Evolutionary conservation across 2,797 vertebrate species (phyloP).

Genomic region (Gymnodraco acuticeps): DNA sequence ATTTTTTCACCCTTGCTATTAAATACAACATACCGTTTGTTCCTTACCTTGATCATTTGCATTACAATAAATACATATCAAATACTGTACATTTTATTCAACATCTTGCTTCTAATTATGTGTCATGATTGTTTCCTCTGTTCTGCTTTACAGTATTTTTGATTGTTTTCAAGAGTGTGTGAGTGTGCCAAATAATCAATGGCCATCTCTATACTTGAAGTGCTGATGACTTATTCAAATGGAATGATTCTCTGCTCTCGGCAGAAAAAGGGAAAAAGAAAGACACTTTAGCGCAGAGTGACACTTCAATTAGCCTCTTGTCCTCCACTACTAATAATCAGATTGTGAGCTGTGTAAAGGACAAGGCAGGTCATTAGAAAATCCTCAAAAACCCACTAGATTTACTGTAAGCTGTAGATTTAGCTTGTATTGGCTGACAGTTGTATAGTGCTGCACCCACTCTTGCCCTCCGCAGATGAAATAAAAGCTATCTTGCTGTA

Average conservation of each 20-base stretch:
- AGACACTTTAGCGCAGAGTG: constrained; percentile 77
- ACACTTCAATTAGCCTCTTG: constrained; percentile 86
- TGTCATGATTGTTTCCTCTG: background rate
- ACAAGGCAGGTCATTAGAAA: constrained; percentile 82
- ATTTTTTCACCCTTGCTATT: too few species aligned
- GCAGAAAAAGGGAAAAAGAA: constrained; percentile 55
- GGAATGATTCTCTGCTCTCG: constrained; percentile 61
- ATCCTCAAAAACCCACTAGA: constrained; percentile 68
- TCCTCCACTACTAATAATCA: constrained; percentile 81
- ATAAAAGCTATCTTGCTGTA: constrained; percentile 74
- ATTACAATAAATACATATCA: background rate
- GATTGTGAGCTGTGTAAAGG: constrained; percentile 77
- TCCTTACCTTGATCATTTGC: too few species aligned
- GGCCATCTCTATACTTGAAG: constrained; percentile 66
- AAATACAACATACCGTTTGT: too few species aligned
- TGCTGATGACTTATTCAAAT: constrained; percentile 73
- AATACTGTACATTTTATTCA: constrained; percentile 2
- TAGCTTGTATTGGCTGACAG: constrained; percentile 70
- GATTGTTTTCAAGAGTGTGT: background rate
- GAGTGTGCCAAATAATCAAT: constrained; percentile 65
- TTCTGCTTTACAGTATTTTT: background rate
- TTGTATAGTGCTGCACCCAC: constrained; percentile 17
- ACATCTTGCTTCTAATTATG: constrained; percentile 5
- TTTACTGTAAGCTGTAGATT: constrained; percentile 70
- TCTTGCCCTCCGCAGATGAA: constrained; percentile 58